Evolutionary conservation across 2,888 invertebrate genomes (phyloP).

Genomic region (Microctonus aethiopoides): DNA sequence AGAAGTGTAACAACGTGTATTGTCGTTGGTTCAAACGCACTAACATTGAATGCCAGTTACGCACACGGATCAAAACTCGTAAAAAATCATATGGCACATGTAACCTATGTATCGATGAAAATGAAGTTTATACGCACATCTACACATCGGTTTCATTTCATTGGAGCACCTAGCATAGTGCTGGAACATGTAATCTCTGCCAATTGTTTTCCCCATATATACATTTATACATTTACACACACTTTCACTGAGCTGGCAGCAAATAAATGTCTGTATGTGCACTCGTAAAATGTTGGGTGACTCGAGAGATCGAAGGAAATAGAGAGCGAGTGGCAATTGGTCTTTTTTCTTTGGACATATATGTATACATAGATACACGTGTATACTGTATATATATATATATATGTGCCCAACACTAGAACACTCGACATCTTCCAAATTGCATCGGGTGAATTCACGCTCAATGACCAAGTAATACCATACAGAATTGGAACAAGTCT

Average conservation of each 20-base stretch:
- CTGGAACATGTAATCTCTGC: slow-evolving; percentile 7
- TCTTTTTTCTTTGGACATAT: not conserved
- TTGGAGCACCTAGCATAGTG: not conserved
- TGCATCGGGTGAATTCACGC: not conserved
- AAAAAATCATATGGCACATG: not conserved
- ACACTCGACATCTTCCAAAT: slow-evolving; percentile 1
- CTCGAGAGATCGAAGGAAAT: not conserved
- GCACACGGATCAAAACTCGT: slow-evolving; percentile 28
- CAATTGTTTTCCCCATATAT: slow-evolving; percentile 12
- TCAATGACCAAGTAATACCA: not conserved
- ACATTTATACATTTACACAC: not conserved
- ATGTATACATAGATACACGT: too few species aligned
- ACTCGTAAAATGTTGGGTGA: not conserved
- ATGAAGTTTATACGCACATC: not conserved
- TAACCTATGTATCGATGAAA: not conserved
- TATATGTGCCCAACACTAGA: not conserved
- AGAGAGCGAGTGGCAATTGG: not conserved
- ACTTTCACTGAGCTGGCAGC: slow-evolving; percentile 1
- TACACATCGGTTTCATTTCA: not conserved
- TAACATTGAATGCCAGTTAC: slow-evolving; percentile 26
- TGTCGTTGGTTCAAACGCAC: slow-evolving; percentile 27
- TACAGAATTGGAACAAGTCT: not conserved
- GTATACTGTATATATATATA: too few species aligned
- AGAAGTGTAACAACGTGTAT: slow-evolving; percentile 41
- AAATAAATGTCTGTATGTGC: slow-evolving; percentile 10